phyloP scores from a whole-genome alignment of 2,888 invertebrate genomes.

The Tetragonisca angustula region DNA sequence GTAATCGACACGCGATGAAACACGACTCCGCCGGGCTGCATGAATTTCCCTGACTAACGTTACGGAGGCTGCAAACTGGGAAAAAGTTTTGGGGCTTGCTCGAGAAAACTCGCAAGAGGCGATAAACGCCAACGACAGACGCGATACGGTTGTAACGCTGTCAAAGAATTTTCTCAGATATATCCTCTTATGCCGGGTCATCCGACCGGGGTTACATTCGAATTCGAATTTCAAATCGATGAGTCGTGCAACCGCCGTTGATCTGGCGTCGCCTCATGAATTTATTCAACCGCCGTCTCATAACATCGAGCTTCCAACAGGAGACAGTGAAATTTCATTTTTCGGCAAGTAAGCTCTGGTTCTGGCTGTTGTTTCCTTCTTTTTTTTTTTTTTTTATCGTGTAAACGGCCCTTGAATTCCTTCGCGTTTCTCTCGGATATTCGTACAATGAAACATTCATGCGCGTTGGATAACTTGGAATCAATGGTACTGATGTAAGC shows the following conservation, averaged over 20 bases:
- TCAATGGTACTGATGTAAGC: background rate
- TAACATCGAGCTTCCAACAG: background rate
- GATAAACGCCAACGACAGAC: background rate
- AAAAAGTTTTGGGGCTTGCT: background rate
- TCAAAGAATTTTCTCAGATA: background rate
- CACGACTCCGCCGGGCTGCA: background rate
- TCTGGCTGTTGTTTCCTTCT: no score
- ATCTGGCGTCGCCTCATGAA: constrained; percentile 25
- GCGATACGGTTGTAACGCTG: background rate
- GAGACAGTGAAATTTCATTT: constrained; percentile 7
- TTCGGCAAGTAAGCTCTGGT: constrained; percentile 1
- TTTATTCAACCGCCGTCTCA: constrained; percentile 23
- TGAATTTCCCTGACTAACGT: background rate
- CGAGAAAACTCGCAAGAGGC: background rate
- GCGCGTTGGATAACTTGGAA: background rate
- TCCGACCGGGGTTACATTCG: background rate
- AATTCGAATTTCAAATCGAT: constrained; percentile 36
- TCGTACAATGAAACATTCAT: background rate
- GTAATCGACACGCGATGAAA: background rate
- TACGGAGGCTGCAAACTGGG: background rate
- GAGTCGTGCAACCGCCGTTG: constrained; percentile 8
- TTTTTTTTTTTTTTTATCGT: background rate
- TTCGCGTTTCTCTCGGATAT: background rate
- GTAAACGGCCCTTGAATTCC: background rate
- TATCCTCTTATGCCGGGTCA: background rate